Base-by-base conservation (phyloP, 1,140 invertebrate genomes). In the Macrocentrus cingulum region DNA sequence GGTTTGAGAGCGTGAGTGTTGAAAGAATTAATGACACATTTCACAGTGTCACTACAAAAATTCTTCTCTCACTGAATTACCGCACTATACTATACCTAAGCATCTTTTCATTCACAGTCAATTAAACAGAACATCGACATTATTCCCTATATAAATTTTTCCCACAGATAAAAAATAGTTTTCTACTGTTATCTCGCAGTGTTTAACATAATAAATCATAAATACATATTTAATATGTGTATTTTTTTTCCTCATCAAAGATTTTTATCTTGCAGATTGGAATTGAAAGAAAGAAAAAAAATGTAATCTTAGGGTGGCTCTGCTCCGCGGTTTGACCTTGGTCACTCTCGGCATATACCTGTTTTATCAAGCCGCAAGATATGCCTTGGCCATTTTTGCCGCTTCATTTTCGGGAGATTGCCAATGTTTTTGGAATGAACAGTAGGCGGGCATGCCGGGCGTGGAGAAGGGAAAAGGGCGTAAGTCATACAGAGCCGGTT, bases 391-490 rank as follows among this genome's bases (percentile, higher is more conserved):
- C 4, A 9, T 5, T 29, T 5, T 5, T 29, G 25, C 25, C 25
- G 25, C 25, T 29, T 29, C 25, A 29, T 51, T 51, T 51, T 51
- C 9, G 18, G 11, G 36, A 18, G 32, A 51, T 6, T 50, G 56
- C 66, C 46, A 56, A 80, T 78, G 77, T 80, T 79, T 80, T 80
- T 70, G 56, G 75, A 66, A 69, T 66, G 75, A 64, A 52, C 65
- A 71, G 66, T 80, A 79, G 59, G 67, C 65, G 53, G 39, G 42
- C 57, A 36, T 65, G 68, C 56, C 61, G 65, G 67, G 66, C 70
- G 69, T 75, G 72, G 74, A 72, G 75, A 74, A 74, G 74, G 74
- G 71, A 76, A 74, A 76, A 75, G 74, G 75, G 73, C 72, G 74
- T 76, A 76, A 76, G 72, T 76, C 74, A 76, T 74, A 73, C 68